These are phyloP conservation scores for Drosophila paulistorum DNA, from an alignment of 1,140 invertebrate species.

Conservation along the genomic window DNA sequence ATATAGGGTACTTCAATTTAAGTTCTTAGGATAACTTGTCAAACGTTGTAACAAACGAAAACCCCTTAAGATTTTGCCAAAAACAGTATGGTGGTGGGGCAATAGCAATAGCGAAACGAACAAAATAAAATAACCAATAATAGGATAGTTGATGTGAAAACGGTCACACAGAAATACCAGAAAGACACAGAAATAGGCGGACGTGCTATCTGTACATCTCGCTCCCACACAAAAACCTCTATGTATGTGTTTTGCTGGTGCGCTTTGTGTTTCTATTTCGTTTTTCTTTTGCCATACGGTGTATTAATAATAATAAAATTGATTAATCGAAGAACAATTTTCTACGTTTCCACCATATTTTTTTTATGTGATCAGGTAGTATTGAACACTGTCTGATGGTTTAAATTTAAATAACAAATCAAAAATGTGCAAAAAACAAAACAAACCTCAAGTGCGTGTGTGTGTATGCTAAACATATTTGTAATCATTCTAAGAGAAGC, in stretches of 20 bases:
- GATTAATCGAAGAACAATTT: conserved; percentile 74
- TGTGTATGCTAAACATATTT: conserved; percentile 44
- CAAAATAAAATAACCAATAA: conserved; percentile 80
- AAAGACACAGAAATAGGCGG: neutral
- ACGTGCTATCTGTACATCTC: conserved; percentile 42
- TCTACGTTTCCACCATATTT: conserved; percentile 15
- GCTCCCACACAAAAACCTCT: conserved; percentile 36
- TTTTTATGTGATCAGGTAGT: conserved; percentile 27
- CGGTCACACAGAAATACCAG: conserved; percentile 53
- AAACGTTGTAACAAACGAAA: no score
- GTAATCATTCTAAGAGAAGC: conserved; percentile 17
- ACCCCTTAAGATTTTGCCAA: neutral
- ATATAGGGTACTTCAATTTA: no score
- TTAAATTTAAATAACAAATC: conserved; percentile 31
- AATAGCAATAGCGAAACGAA: conserved; percentile 35
- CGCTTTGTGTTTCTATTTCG: conserved; percentile 62
- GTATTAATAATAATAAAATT: conserved; percentile 79
- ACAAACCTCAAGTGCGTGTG: conserved; percentile 35
- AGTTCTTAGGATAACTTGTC: no score
- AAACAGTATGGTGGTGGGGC: neutral
- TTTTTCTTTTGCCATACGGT: conserved; percentile 71
- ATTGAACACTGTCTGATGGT: conserved; percentile 51
- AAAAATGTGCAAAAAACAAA: conserved; percentile 57
- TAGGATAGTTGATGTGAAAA: conserved; percentile 62
- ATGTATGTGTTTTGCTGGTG: conserved; percentile 55